A percentile compares a stretch with the other conserved stretches of the same genome.
Conservation (phyloP, 53 echinoderm and acorn worm genomes). For the Patiria pectinifera region DNA sequence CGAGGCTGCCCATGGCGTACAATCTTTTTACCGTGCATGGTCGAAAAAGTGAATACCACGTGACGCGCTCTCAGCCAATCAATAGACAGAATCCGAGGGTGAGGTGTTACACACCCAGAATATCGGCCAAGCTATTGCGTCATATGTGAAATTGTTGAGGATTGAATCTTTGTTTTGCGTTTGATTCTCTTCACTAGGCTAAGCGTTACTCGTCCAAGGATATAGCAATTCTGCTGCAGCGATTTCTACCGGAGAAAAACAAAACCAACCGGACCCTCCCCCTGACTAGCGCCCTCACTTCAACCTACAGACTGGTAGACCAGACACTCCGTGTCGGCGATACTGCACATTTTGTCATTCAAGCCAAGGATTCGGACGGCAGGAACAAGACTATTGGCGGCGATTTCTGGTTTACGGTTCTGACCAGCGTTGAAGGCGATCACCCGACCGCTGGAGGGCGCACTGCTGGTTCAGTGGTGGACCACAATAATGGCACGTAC, state of each 20-base stretch:
- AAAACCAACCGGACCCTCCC: no score
- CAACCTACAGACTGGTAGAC: conserved; percentile 20
- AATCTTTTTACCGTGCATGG: no score
- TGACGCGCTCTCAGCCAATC: no score
- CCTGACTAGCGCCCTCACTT: conserved; percentile 33
- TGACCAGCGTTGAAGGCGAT: conserved; percentile 7
- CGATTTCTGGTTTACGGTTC: conserved; percentile 57
- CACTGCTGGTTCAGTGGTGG: conserved; percentile 63
- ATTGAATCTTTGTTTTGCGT: no score
- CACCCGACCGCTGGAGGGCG: conserved; percentile 53
- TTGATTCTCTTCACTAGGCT: neutral
- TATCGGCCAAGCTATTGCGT: no score
- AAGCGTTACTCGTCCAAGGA: neutral
- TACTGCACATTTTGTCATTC: conserved; percentile 40
- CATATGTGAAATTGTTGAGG: no score
- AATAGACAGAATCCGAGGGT: no score
- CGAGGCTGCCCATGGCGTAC: no score
- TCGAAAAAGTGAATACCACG: no score
- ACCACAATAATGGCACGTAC: conserved; percentile 77
- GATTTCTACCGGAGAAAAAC: no score
- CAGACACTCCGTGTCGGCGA: conserved; percentile 24
- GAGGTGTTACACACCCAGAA: no score
- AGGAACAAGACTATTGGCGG: conserved; percentile 50
- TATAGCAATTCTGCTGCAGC: no score
- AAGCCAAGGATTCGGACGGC: conserved; percentile 37